Base-by-base conservation (phyloP, 2,888 invertebrate genomes). In the Harpalus rufipes region DNA sequence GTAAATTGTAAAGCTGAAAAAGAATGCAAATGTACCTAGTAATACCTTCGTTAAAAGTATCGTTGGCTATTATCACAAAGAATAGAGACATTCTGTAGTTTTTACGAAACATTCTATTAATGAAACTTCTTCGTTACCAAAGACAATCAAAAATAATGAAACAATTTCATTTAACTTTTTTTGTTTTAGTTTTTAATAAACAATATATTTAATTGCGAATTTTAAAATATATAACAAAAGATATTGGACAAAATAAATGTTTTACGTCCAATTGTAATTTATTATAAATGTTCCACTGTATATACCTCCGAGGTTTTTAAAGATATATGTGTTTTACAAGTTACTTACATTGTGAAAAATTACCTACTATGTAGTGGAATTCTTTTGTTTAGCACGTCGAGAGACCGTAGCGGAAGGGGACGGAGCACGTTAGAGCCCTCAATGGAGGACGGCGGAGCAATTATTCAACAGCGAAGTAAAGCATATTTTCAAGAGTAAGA, bases 381-480 rank as follows among this genome's bases (percentile, higher is more conserved):
- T 68, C 68, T 68, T 68, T 68, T 68, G 68, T 68, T 68, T 68
- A 68, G 68, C n/a, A 68, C 32, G 32, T 32, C n/a, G 68, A 14
- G 39, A 39, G 32, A 14, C 10, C n/a, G 59, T 6, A 0, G 39
- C 39, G n/a, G 4, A 39, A 68, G 8, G 39, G 32, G 5, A 32
- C 12, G 68, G 39, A n/a, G 39, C 32, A 32, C 44, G 44, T 39
- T 39, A 25, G 68, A 25, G 68, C 68, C 10, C 56, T 51, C 76
- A 25, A 44, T 44, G 76, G 21, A 12, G 76, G 16, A 18, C 1
- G 68, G 41, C 81, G 41, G 18, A 16, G 65, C 61, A 81, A 68
- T 81, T 81, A 81, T 81, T 68, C 65, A 81, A 32, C 56, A 68
- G 68, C 21, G 81, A 81, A 81, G 68, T 81, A 81, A 68, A 81